Base-by-base conservation (phyloP, 37 sponge, comb jelly and placozoan species). In the Bolinopsis microptera region DNA sequence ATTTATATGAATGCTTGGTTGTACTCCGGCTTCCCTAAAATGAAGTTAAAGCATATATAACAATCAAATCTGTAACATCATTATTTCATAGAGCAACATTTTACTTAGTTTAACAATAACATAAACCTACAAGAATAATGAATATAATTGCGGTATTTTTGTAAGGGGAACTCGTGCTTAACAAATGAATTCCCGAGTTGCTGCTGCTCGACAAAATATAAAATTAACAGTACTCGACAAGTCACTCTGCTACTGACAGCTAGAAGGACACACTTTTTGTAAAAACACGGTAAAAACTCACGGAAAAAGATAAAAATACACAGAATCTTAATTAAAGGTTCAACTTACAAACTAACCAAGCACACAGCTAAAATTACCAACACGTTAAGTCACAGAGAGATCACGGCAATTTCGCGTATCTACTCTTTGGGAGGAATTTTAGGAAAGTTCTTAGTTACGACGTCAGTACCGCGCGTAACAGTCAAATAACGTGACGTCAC, bases 261-360 rank as follows among this genome's bases (percentile, higher is more conserved):
- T 18, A 48, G 61, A 48, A 13, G 61, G 61, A 13, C 5, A 48
- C 61, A 48, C 80, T 77, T 32, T 77, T 32, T 36, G 32, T 77
- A 77, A 77, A 77, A 77, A 77, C 80, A 32, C 80, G 32, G 80
- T 77, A 77, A 77, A 77, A 77, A 77, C 80, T 77, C 80, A 77
- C 80, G 37, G 80, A 77, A 77, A 35, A 9, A 35, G 80, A 77
- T 35, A 77, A 77, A 77, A 32, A 77, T 32, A 77, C 80, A 77
- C 80, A 32, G 35, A 77, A 77, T 77, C 80, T 48, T 13, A n/a
- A n/a, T n/a, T n/a, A 48, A 48, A 48, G 61, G 5, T 48, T 48
- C 61, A 48, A 48, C 61, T 48, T 48, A 48, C 13, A 48, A 48
- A 48, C 61, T 48, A 48, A 48, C 61, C 9, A 48, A 13, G 61